A percentile compares a stretch with the other conserved stretches of the same genome.
phyloP scores from a whole-genome alignment of 2,888 invertebrate genomes.

The Cremastinae sp. region DNA sequence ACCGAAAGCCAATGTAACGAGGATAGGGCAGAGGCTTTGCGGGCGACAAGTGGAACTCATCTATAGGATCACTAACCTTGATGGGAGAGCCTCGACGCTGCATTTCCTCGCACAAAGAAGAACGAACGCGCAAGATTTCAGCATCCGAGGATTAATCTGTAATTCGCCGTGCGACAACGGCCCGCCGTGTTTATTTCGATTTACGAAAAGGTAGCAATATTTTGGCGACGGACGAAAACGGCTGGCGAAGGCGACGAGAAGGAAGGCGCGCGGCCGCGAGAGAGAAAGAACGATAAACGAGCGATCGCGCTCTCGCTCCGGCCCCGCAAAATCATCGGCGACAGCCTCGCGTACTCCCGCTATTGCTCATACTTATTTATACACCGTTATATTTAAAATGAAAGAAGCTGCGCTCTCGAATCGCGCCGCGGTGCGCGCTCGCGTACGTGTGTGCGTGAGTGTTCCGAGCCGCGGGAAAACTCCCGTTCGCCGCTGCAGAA shows the following conservation, averaged over 20 bases:
- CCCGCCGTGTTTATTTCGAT: constrained; percentile 34
- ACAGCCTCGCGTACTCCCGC: constrained; percentile 78
- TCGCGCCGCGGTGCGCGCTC: constrained; percentile 41
- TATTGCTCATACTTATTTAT: constrained; percentile 81
- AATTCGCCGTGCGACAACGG: constrained; percentile 9
- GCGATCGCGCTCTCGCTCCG: constrained; percentile 57
- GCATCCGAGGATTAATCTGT: constrained; percentile 68
- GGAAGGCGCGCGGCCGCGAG: constrained; percentile 4
- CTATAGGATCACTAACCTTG: constrained; percentile 75
- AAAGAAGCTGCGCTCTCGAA: constrained; percentile 69
- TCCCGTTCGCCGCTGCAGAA: constrained; percentile 32
- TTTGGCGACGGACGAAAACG: too few species aligned
- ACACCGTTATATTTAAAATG: constrained; percentile 81
- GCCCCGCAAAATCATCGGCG: constrained; percentile 71
- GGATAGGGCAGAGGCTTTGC: too few species aligned
- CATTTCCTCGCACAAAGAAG: constrained; percentile 72
- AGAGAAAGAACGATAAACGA: constrained; percentile 36
- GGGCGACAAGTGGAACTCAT: too few species aligned
- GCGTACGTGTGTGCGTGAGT: constrained; percentile 4
- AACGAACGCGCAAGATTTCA: constrained; percentile 68
- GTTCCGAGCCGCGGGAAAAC: constrained; percentile 48
- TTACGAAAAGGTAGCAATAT: too few species aligned
- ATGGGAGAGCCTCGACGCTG: constrained; percentile 70
- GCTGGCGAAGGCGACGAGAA: constrained; percentile 9
- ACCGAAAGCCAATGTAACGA: too few species aligned